phyloP scores from a whole-genome alignment of 2,113 vertebrate genomes.

The Tachycineta bicolor region DNA sequence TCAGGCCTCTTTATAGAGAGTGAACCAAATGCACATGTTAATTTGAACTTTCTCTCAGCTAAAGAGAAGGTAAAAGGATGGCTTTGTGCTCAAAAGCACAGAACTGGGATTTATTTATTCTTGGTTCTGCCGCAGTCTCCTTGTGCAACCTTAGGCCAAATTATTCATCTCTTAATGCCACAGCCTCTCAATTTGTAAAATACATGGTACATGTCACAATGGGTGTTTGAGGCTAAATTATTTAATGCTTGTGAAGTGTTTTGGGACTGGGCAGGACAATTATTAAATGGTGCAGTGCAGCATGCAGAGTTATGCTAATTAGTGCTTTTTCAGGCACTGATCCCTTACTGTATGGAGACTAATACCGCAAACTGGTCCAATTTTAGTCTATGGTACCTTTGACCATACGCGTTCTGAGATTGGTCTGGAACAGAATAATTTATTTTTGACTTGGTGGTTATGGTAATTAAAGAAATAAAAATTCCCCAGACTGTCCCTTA shows the following conservation, averaged over 20 bases:
- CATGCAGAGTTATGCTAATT: not conserved
- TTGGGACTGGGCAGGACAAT: not conserved
- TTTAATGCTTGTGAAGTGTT: not conserved
- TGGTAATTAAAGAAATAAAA: not conserved
- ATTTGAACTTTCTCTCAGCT: conserved; percentile 18
- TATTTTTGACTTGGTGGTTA: not conserved
- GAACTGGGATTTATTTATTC: not conserved
- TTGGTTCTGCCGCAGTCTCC: not conserved
- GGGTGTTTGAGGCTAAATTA: not conserved
- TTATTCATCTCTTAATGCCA: not conserved
- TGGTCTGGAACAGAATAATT: not conserved
- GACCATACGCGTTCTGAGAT: not conserved
- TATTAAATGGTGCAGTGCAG: not conserved
- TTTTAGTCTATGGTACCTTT: not conserved
- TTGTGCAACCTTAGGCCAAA: not conserved
- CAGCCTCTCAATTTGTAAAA: conserved; percentile 1
- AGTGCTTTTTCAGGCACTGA: not conserved
- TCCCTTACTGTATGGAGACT: not conserved
- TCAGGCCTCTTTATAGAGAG: not conserved
- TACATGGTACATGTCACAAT: not conserved
- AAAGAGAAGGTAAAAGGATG: not conserved
- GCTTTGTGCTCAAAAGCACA: not conserved
- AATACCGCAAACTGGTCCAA: not conserved
- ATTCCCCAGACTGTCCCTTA: not conserved
- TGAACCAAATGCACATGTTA: not conserved